Percentiles rank a stretch among this genome's conserved stretches.
Conservation (phyloP, 2,113 vertebrate species). For the Pachycephala philippinensis region DNA sequence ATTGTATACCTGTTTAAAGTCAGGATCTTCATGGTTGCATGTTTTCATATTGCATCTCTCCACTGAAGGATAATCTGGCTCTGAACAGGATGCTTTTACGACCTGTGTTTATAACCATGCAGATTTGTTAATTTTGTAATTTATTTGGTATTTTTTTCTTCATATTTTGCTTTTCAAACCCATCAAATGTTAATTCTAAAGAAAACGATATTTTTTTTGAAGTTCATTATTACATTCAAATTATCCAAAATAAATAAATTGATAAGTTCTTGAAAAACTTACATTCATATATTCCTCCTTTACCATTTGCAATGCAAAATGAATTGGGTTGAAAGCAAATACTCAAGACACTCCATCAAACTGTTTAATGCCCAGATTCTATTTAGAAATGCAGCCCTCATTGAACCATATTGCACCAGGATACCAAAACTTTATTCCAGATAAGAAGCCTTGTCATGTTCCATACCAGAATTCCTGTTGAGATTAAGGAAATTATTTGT, state of each 20-base stretch:
- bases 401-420: background rate
- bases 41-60: background rate
- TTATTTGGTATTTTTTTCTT: background rate
- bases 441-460: background rate
- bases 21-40: background rate
- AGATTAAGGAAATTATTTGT: background rate
- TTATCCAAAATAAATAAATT: background rate
- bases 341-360: background rate
- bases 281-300: background rate
- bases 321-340: background rate
- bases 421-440: background rate
- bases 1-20: constrained; percentile 29
- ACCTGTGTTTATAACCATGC: constrained; percentile 13
- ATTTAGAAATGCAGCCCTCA: background rate
- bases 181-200: background rate
- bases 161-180: background rate
- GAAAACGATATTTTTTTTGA: background rate
- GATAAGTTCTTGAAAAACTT: background rate
- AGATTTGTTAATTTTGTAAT: background rate
- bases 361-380: background rate
- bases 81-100: constrained; percentile 13
- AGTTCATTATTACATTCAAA: background rate
- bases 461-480: background rate
- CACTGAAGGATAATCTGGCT: background rate
- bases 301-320: background rate